Evolutionary conservation across 2,888 invertebrate genomes (phyloP).

Genomic region (Hirtodrosophila duncani): DNA sequence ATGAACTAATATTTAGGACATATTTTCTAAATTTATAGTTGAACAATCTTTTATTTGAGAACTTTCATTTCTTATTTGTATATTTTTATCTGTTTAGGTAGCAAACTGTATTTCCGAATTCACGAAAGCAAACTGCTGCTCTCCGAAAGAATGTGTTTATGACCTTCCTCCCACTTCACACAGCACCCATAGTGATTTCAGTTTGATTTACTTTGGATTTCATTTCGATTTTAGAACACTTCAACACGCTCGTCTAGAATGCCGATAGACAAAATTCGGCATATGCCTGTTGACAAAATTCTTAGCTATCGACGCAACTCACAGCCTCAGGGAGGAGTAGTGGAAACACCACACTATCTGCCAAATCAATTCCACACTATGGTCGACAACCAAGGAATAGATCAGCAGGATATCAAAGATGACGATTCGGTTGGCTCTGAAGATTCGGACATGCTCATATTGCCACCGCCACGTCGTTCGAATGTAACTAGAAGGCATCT

Average conservation of each 20-base stretch:
- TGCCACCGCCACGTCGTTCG: constrained; percentile 36
- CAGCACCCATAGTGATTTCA: no score
- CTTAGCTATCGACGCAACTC: constrained; percentile 11
- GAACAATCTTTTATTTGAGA: no score
- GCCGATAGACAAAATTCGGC: constrained; percentile 5
- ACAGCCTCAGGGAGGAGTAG: no score
- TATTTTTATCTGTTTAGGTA: no score
- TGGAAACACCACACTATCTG: constrained; percentile 12
- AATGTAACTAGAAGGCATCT: constrained; percentile 4
- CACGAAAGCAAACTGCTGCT: no score
- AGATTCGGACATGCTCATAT: not conserved
- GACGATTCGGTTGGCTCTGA: not conserved
- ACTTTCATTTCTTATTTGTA: no score
- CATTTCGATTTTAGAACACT: not conserved
- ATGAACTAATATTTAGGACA: no score
- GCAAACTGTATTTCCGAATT: no score
- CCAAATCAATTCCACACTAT: constrained; percentile 4
- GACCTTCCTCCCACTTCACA: no score
- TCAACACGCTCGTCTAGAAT: not conserved
- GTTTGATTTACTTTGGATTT: not conserved
- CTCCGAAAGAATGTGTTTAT: no score
- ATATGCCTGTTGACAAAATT: constrained; percentile 18
- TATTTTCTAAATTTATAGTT: no score
- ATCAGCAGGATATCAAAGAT: not conserved
- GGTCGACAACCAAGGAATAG: not conserved